A percentile compares a stretch with the other conserved stretches of the same genome.
These are phyloP conservation scores for Paralichthys olivaceus DNA, from an alignment of 2,113 vertebrate genomes.

Conservation along the genomic window DNA sequence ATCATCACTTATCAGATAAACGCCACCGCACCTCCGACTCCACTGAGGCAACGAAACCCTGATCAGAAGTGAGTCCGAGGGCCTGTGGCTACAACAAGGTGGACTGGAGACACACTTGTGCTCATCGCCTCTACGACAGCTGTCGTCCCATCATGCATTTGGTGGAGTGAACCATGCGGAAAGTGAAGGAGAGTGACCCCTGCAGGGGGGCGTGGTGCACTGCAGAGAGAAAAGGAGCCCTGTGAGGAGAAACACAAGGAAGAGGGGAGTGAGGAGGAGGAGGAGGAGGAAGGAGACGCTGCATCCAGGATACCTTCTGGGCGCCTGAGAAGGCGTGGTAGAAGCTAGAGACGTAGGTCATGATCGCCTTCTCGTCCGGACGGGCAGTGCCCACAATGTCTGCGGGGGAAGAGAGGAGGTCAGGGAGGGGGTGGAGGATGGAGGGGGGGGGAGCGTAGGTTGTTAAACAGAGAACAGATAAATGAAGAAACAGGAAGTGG, in stretches of 20 bases:
- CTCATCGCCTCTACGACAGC: conserved; percentile 51
- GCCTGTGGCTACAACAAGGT: background rate
- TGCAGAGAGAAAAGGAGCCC: conserved; percentile 79
- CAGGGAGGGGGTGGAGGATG: conserved; percentile 8
- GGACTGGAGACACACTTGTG: conserved; percentile 69
- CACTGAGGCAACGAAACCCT: background rate
- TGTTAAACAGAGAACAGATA: conserved; percentile 63
- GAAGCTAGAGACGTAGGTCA: conserved; percentile 99
- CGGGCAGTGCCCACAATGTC: conserved; percentile 99
- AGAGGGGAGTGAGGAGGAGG: conserved; percentile 64
- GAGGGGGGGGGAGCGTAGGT: conserved; percentile 2
- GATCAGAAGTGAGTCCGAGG: background rate
- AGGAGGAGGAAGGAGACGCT: conserved; percentile 75
- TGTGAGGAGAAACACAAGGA: conserved; percentile 81
- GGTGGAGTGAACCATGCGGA: conserved; percentile 82
- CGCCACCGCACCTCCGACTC: conserved; percentile 34
- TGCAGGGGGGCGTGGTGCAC: conserved; percentile 64
- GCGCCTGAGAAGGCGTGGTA: conserved; percentile 99
- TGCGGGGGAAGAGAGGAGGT: conserved; percentile 73
- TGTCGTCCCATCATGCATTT: conserved; percentile 86
- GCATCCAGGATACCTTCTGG: conserved; percentile 98
- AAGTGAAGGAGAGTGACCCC: conserved; percentile 76
- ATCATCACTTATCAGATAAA: conserved; percentile 46
- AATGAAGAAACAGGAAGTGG: conserved; percentile 62
- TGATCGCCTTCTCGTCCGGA: conserved; percentile 99